These are phyloP conservation scores for Junonia oenone DNA, from an alignment of 2,888 invertebrate species.

Conservation along the genomic window DNA sequence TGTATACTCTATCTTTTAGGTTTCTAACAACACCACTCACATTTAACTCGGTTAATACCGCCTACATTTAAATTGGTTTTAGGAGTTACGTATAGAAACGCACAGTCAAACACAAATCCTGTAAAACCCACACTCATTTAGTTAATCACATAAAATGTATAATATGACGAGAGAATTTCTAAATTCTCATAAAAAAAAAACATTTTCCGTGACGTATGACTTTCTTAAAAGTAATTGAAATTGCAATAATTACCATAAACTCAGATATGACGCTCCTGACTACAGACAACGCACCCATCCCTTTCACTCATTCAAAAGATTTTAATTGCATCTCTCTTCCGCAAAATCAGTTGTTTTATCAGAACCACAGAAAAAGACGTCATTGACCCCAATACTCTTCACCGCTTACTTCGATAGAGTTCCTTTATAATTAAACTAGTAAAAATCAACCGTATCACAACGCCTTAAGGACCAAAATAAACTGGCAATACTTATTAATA, in stretches of 20 bases:
- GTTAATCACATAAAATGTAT: too few relatives aligned
- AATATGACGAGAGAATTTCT: too few relatives aligned
- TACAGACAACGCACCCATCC: slow-evolving; percentile 43
- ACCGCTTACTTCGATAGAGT: slow-evolving; percentile 38
- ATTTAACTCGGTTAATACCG: too few relatives aligned
- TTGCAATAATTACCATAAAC: not conserved
- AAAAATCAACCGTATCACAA: slow-evolving; percentile 27
- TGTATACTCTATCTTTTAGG: too few relatives aligned
- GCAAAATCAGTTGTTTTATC: slow-evolving; percentile 52
- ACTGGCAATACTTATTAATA: slow-evolving; percentile 32
- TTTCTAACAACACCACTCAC: too few relatives aligned
- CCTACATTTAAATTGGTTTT: too few relatives aligned
- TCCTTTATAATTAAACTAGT: slow-evolving; percentile 15
- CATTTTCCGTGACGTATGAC: not conserved
- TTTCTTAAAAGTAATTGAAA: not conserved
- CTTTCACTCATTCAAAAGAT: slow-evolving; percentile 38
- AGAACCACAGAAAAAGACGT: slow-evolving; percentile 62
- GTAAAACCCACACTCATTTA: too few relatives aligned
- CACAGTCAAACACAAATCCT: too few relatives aligned
- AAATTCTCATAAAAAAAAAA: not conserved
- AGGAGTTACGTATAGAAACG: too few relatives aligned
- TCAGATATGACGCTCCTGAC: slow-evolving; percentile 34
- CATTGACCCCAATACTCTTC: slow-evolving; percentile 67
- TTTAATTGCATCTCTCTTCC: slow-evolving; percentile 44
- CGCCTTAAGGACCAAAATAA: slow-evolving; percentile 27